Evolutionary conservation across 2,113 vertebrate species (phyloP), one percentile per base, ranked within the genome.

Genomic region (Sylvilagus bachmani): DNA sequence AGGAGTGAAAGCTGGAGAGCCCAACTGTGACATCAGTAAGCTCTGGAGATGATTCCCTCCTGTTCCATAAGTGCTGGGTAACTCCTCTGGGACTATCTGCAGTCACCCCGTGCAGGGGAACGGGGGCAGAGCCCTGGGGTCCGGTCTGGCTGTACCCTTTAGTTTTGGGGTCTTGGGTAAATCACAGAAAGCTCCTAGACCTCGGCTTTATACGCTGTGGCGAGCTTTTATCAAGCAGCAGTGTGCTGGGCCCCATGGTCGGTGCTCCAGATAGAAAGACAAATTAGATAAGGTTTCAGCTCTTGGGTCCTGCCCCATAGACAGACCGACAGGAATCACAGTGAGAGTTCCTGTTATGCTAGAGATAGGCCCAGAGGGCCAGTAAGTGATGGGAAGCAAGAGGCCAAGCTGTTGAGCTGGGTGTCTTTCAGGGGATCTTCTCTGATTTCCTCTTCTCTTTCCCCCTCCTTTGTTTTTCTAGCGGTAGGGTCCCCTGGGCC

Each of bases 231-330:
- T 51, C 10, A 77, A 82, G 6, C 53, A 93, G 53, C 27, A 29
- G 4, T 86, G 84, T 85, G 91, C 55, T 67, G 58, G 25, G 33
- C 9, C 7, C 51, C 2, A 4, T 12, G 17, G 81, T 44, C 62
- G 61, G 66, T 83, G 55, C 29, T 86, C 10, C n/a, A 55, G 73
- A 29, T 33, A 80, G 49, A 95, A 84, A 29, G n/a, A 29, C 9
- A 85, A 36, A 69, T 89, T 29, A 83, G 80, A 29, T 77, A 83
- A 82, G n/a, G 58, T 77, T 53, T 93, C 49, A 80, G 19, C 44
- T 87, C 9, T 19, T 69, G 31, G 44, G 55, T 64, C 61, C 36
- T 49, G 36, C 22, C 51, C n/a, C 14, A 27, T 55, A 3, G 6
- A n/a, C 62, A 80, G 80, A 33, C 83, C 82, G 70, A 71, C 36